Evolutionary conservation across 2,797 vertebrate genomes (phyloP).

Genomic region (Neosilurus mollespiculum): DNA sequence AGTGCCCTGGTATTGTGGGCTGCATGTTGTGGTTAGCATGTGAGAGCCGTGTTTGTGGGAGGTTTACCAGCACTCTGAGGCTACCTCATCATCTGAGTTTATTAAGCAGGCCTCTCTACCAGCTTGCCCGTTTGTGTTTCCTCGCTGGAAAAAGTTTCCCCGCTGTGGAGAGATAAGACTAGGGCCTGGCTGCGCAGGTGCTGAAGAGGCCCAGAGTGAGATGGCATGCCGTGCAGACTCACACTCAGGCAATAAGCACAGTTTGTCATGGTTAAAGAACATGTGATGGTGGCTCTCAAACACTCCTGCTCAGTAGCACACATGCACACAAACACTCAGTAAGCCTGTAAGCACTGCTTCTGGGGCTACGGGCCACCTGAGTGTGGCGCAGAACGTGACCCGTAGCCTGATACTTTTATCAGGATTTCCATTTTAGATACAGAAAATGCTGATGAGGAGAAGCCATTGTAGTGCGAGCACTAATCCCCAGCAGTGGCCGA

Average conservation of each 20-base stretch:
- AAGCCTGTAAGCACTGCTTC: slow-evolving; percentile 21
- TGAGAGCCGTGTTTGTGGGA: slow-evolving; percentile 9
- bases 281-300: slow-evolving; percentile 33
- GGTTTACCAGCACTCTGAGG: slow-evolving; percentile 31
- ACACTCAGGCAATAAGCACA: slow-evolving; percentile 45
- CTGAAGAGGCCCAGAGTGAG: slow-evolving; percentile 49
- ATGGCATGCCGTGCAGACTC: slow-evolving; percentile 39
- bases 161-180: slow-evolving; percentile 35
- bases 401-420: slow-evolving; percentile 65
- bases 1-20: neutral
- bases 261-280: slow-evolving; percentile 47
- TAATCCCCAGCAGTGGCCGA: slow-evolving; percentile 68
- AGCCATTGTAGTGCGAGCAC: slow-evolving; percentile 59
- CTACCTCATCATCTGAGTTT: slow-evolving; percentile 35
- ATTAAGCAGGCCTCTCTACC: slow-evolving; percentile 33
- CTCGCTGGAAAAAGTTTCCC: slow-evolving; percentile 43
- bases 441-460: slow-evolving; percentile 73
- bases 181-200: slow-evolving; percentile 45
- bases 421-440: slow-evolving; percentile 75
- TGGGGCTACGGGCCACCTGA: slow-evolving; percentile 21
- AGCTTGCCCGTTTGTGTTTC: slow-evolving; percentile 37
- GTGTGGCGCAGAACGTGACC: slow-evolving; percentile 61
- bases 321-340: slow-evolving; percentile 19
- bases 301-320: neutral
- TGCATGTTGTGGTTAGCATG: slow-evolving; percentile 1